These are phyloP conservation scores for Drosophila formosana DNA, from an alignment of 2,888 invertebrate species.

Conservation along the genomic window DNA sequence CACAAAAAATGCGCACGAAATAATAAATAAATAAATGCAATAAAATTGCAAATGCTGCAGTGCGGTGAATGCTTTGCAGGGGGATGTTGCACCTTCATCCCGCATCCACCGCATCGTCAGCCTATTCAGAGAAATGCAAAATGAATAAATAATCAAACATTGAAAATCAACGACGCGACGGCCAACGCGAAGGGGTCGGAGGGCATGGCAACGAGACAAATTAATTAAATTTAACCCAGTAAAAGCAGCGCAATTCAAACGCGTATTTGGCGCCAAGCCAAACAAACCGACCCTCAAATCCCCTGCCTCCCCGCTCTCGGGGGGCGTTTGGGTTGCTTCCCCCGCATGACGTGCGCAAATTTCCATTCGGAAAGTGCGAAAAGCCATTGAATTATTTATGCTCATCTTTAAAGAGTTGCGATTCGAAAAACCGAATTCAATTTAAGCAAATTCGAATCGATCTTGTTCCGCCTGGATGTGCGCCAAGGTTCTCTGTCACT, in stretches of 20 bases:
- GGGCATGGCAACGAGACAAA: conserved; percentile 65
- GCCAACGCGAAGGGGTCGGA: not conserved
- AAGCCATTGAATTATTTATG: conserved; percentile 75
- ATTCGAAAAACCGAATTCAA: conserved; percentile 42
- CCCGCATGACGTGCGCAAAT: conserved; percentile 47
- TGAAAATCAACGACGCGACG: conserved; percentile 42
- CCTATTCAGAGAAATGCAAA: conserved; percentile 68
- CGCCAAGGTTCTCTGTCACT: conserved; percentile 46
- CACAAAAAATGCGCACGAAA: conserved; percentile 55
- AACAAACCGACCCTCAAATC: conserved; percentile 25
- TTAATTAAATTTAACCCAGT: conserved; percentile 80
- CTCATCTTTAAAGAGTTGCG: conserved; percentile 60
- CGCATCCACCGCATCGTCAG: not conserved
- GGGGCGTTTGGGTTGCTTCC: not conserved
- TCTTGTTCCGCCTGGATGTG: conserved; percentile 51
- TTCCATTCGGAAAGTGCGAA: conserved; percentile 70
- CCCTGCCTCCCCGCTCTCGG: not conserved
- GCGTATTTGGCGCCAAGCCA: conserved; percentile 65
- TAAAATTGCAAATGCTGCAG: conserved; percentile 75
- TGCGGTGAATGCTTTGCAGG: conserved; percentile 37
- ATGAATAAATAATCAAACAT: conserved; percentile 78
- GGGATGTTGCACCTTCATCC: not conserved
- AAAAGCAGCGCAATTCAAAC: conserved; percentile 67
- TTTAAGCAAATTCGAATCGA: conserved; percentile 66
- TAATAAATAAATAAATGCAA: conserved; percentile 79